phyloP scores from a whole-genome alignment of 2,888 invertebrate species.

The Acrobasis suavella region DNA sequence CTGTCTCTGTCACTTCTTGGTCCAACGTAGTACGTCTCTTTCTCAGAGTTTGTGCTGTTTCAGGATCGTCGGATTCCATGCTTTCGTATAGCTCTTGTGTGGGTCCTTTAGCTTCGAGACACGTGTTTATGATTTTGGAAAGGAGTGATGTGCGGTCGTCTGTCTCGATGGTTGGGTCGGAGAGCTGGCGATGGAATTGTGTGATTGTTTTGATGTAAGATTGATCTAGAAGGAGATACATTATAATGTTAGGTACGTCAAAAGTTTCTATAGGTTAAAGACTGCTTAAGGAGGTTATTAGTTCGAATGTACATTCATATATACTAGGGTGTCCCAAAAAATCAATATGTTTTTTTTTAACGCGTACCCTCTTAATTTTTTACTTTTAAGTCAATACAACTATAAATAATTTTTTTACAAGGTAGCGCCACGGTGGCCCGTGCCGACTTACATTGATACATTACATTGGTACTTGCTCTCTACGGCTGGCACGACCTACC shows the following conservation, averaged over 20 bases:
- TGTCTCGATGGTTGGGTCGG: slow-evolving; percentile 56
- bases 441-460: too few relatives aligned
- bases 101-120: slow-evolving; percentile 50
- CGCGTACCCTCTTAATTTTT: too few relatives aligned
- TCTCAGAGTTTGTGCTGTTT: slow-evolving; percentile 39
- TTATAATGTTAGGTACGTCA: background rate
- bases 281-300: too few relatives aligned
- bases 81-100: slow-evolving; percentile 39
- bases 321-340: too few relatives aligned
- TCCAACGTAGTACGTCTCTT: slow-evolving; percentile 38
- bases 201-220: slow-evolving; percentile 57
- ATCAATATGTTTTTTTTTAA: too few relatives aligned
- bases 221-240: slow-evolving; percentile 50
- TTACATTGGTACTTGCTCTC: too few relatives aligned
- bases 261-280: too few relatives aligned
- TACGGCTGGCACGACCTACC: too few relatives aligned
- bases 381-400: too few relatives aligned
- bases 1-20: slow-evolving; percentile 37
- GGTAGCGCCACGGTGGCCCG: too few relatives aligned
- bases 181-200: slow-evolving; percentile 53
- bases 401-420: too few relatives aligned
- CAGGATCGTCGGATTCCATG: slow-evolving; percentile 48
- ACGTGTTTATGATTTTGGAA: slow-evolving; percentile 61
- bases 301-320: too few relatives aligned
- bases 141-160: slow-evolving; percentile 61